Conservation (phyloP, 2,888 invertebrate genomes). For the Cabera pusaria region DNA sequence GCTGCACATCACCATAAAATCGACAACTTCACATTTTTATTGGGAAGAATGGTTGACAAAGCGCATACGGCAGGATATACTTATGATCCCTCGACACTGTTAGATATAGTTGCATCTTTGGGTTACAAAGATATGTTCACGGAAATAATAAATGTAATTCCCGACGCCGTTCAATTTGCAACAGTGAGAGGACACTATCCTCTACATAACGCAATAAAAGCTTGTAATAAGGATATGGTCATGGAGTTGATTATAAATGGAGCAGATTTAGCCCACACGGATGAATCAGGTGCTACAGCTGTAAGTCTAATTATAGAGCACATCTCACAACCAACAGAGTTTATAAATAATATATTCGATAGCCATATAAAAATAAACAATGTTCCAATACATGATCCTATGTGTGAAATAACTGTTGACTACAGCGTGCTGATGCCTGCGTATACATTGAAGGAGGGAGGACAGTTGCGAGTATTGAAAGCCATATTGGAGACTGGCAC, state of each 20-base stretch:
- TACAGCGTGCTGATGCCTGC: slow-evolving; percentile 4
- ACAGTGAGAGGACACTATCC: slow-evolving; percentile 2
- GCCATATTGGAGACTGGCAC: slow-evolving; percentile 7
- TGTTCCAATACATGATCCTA: background rate
- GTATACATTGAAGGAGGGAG: background rate
- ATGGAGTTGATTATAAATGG: slow-evolving; percentile 2
- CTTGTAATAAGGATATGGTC: slow-evolving; percentile 7
- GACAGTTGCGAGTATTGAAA: slow-evolving; percentile 8
- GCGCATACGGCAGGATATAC: background rate
- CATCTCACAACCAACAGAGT: slow-evolving; percentile 62
- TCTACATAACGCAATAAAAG: slow-evolving; percentile 7
- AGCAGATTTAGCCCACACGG: slow-evolving; percentile 6
- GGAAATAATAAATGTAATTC: slow-evolving; percentile 4
- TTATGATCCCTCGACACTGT: slow-evolving; percentile 7
- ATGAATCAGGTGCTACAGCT: slow-evolving; percentile 6
- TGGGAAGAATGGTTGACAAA: slow-evolving; percentile 45
- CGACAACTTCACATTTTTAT: slow-evolving; percentile 48
- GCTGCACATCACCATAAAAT: slow-evolving; percentile 33
- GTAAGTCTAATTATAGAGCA: slow-evolving; percentile 7
- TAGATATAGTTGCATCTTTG: slow-evolving; percentile 3
- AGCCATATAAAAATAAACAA: slow-evolving; percentile 56
- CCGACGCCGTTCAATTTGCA: slow-evolving; percentile 3
- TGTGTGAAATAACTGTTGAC: slow-evolving; percentile 6
- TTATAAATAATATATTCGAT: slow-evolving; percentile 69
- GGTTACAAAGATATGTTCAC: slow-evolving; percentile 4